These are phyloP conservation scores for Drosophila grimshawi DNA, from an alignment of 1,140 invertebrate species.

Conservation along the genomic window DNA sequence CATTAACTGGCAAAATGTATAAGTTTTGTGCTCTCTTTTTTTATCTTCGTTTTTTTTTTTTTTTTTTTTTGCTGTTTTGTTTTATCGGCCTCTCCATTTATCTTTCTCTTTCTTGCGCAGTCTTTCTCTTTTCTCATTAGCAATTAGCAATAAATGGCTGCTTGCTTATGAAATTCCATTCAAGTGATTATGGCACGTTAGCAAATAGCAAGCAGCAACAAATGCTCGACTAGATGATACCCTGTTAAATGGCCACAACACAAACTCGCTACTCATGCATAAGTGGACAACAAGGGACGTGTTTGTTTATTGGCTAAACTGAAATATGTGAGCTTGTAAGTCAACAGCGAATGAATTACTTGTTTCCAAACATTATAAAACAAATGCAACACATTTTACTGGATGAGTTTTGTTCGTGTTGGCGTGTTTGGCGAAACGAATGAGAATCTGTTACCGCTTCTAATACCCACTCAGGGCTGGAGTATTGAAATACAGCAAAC, in stretches of 20 bases:
- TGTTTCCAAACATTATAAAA: too few species aligned
- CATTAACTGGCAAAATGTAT: slow-evolving; percentile 16
- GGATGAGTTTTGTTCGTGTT: too few species aligned
- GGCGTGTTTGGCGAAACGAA: too few species aligned
- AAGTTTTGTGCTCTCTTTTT: not conserved
- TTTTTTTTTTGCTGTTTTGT: not conserved
- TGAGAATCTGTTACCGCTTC: too few species aligned
- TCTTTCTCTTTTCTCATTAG: slow-evolving; percentile 2
- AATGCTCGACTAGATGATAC: not conserved
- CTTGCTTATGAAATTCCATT: slow-evolving; percentile 45
- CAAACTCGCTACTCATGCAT: too few species aligned
- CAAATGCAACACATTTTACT: too few species aligned
- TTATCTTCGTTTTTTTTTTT: not conserved
- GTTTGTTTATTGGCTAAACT: too few species aligned
- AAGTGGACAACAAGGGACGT: too few species aligned
- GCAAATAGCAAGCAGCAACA: not conserved
- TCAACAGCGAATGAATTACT: too few species aligned
- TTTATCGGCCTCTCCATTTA: not conserved
- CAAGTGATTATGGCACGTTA: not conserved
- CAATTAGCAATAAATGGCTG: slow-evolving; percentile 31
- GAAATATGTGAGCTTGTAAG: too few species aligned
- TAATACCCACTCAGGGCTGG: not conserved
- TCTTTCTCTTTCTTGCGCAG: not conserved
- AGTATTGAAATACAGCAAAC: slow-evolving; percentile 3
- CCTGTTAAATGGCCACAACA: too few species aligned